Evolutionary conservation across 2,113 vertebrate genomes (phyloP).

Genomic region (Porphyrio hochstetteri): DNA sequence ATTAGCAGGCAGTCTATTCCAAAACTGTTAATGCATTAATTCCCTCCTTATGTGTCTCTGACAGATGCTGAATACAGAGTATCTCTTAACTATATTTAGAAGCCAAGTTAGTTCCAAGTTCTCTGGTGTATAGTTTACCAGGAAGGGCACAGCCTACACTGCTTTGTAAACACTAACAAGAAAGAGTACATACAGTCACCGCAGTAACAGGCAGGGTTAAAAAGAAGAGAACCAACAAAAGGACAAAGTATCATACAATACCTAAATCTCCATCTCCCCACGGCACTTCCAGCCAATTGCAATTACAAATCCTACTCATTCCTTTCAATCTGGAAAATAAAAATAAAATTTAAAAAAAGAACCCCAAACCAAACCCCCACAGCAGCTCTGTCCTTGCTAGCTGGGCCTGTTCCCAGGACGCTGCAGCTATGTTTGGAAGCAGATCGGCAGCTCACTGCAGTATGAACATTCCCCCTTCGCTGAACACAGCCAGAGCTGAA

Average conservation of each 20-base stretch:
- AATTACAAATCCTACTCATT: conserved; percentile 84
- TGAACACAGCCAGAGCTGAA: neutral
- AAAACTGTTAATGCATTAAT: conserved; percentile 27
- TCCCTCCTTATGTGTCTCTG: neutral
- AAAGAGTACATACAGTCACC: neutral
- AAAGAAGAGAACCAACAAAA: neutral
- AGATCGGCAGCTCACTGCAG: conserved; percentile 44
- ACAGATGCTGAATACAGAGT: neutral
- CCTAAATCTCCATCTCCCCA: conserved; percentile 95
- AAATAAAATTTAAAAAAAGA: neutral
- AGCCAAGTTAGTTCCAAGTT: conserved; percentile 38
- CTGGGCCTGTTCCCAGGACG: neutral
- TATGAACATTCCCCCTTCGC: conserved; percentile 18
- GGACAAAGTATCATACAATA: conserved; percentile 68
- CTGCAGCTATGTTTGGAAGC: conserved; percentile 45
- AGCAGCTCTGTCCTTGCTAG: neutral
- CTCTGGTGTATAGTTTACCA: conserved; percentile 39
- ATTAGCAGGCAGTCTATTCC: neutral
- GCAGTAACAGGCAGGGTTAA: neutral
- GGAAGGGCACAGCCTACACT: neutral
- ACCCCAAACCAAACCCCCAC: no score
- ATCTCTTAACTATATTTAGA: conserved; percentile 65
- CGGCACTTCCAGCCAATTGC: conserved; percentile 85
- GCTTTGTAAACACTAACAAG: conserved; percentile 44
- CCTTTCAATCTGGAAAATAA: conserved; percentile 65